These are phyloP conservation scores for Barypeithes pellucidus DNA, from an alignment of 2,888 invertebrate genomes.

Conservation along the genomic window DNA sequence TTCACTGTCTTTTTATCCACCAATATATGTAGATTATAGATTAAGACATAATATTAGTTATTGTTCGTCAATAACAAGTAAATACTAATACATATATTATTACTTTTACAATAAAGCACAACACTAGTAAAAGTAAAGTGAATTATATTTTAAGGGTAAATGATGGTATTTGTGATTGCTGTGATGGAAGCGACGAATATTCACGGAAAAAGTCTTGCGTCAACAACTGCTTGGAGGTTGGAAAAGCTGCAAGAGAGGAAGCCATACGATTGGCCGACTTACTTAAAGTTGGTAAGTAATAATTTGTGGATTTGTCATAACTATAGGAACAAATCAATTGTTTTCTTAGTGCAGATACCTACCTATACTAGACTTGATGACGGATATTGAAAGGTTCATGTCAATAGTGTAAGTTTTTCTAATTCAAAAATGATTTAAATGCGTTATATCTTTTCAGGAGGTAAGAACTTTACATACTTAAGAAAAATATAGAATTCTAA, in stretches of 20 bases:
- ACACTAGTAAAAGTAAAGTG: too few relatives aligned
- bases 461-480: constrained; percentile 5
- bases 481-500: not conserved
- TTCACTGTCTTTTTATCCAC: too few relatives aligned
- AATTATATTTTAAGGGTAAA: constrained; percentile 82
- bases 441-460: constrained; percentile 29
- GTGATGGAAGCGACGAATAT: constrained; percentile 95
- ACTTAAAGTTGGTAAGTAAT: constrained; percentile 79
- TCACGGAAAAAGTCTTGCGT: constrained; percentile 75
- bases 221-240: constrained; percentile 88
- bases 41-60: too few relatives aligned
- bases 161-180: constrained; percentile 96
- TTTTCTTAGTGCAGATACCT: too few relatives aligned
- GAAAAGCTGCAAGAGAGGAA: constrained; percentile 82
- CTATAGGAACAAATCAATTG: too few relatives aligned
- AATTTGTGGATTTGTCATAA: not conserved
- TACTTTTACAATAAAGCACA: too few relatives aligned
- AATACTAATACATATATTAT: too few relatives aligned
- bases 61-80: too few relatives aligned
- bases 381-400: too few relatives aligned
- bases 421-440: not conserved
- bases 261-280: constrained; percentile 83
- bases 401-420: not conserved
- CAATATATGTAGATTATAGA: too few relatives aligned
- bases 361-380: too few relatives aligned